A percentile compares a stretch with the other conserved stretches of the same genome.
Conservation (phyloP, 2,797 vertebrate genomes). For the Phoxinus dragarum region DNA sequence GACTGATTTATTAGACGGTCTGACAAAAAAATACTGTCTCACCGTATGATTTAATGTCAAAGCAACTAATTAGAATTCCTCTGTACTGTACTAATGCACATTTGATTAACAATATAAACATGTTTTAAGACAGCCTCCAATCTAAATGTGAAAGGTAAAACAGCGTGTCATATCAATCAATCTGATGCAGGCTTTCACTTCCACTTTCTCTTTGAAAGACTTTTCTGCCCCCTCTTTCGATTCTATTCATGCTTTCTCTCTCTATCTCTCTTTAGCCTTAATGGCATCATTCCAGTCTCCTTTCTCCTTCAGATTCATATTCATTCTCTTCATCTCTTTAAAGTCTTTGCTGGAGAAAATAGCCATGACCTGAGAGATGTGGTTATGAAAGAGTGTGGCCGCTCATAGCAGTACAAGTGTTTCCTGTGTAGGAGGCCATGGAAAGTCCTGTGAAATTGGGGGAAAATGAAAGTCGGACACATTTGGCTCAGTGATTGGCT, state of each 20-base stretch:
- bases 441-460: constrained; percentile 47
- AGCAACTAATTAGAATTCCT: constrained; percentile 4
- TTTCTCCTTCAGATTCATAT: constrained; percentile 37
- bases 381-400: neutral
- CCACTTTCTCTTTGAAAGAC: constrained; percentile 19
- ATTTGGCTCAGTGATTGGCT: neutral
- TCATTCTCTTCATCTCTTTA: constrained; percentile 39
- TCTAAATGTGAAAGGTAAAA: constrained; percentile 2
- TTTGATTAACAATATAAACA: constrained; percentile 16
- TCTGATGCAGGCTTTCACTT: neutral
- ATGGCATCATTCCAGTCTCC: constrained; percentile 46
- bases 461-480: constrained; percentile 19
- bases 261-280: constrained; percentile 38
- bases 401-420: constrained; percentile 7
- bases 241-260: constrained; percentile 13
- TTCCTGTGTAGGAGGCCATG: constrained; percentile 12
- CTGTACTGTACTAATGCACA: constrained; percentile 12
- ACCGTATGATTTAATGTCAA: constrained; percentile 19
- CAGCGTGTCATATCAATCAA: neutral
- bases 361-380: constrained; percentile 1
- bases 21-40: neutral
- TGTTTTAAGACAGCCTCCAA: neutral
- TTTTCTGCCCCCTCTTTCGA: neutral
- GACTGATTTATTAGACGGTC: neutral
- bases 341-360: constrained; percentile 19